These are phyloP conservation scores for Chelon labrosus DNA, from an alignment of 2,797 vertebrate species.

Conservation along the genomic window DNA sequence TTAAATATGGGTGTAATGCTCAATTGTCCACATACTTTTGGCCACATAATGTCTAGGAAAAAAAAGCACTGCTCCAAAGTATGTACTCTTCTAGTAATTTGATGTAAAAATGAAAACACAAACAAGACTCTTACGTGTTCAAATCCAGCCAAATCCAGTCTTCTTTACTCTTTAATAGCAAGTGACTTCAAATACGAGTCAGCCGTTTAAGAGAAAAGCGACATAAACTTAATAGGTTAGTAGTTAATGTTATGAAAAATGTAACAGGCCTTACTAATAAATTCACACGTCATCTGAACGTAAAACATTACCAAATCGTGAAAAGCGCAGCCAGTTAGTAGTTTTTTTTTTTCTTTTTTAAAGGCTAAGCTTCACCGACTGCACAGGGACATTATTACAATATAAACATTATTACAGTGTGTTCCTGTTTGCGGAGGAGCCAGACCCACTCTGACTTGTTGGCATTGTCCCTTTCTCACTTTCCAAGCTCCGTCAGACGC, in stretches of 20 bases:
- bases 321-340: slow-evolving; percentile 12
- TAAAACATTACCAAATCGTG: slow-evolving; percentile 26
- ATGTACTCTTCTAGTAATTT: not conserved
- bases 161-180: not conserved
- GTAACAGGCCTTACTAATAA: not conserved
- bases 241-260: not conserved
- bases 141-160: no score
- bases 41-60: not conserved
- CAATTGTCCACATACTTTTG: not conserved
- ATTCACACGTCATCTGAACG: slow-evolving; percentile 9
- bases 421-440: slow-evolving; percentile 34
- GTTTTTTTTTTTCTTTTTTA: not conserved
- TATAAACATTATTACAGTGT: slow-evolving; percentile 29
- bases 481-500: slow-evolving; percentile 57
- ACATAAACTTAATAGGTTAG: slow-evolving; percentile 1
- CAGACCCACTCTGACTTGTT: slow-evolving; percentile 33
- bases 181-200: slow-evolving; percentile 6
- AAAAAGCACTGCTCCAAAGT: not conserved
- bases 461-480: slow-evolving; percentile 58
- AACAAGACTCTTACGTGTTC: not conserved
- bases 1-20: not conserved
- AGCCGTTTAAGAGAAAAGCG: not conserved
- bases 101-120: not conserved
- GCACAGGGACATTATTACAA: slow-evolving; percentile 37
- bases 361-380: slow-evolving; percentile 25